phyloP scores from a whole-genome alignment of 2,113 vertebrate genomes.

The Steatornis caripensis region DNA sequence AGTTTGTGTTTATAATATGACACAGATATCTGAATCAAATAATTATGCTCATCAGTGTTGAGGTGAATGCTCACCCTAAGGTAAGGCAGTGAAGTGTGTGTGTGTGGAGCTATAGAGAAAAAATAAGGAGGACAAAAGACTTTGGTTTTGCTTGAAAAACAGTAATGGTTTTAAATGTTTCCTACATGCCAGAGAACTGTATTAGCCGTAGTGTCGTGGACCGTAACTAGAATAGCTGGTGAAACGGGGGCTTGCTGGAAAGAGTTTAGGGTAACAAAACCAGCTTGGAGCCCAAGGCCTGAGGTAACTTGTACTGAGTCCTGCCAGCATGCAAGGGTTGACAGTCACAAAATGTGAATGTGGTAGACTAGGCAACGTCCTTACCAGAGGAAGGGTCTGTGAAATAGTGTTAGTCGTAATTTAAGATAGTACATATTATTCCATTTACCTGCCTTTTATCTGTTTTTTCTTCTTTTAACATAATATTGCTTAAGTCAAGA shows the following conservation, averaged over 20 bases:
- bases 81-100: background rate
- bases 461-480: background rate
- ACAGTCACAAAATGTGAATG: background rate
- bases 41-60: background rate
- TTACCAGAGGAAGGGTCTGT: background rate
- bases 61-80: background rate
- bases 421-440: background rate
- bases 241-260: background rate
- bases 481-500: background rate
- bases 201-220: background rate
- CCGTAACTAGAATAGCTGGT: background rate
- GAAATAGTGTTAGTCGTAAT: background rate
- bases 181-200: background rate
- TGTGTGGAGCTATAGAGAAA: background rate
- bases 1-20: background rate
- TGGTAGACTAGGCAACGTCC: background rate
- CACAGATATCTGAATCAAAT: background rate
- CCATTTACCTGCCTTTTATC: background rate
- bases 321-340: background rate
- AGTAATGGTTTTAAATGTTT: background rate
- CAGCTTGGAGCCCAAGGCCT: background rate
- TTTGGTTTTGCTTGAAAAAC: background rate
- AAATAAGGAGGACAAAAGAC: background rate
- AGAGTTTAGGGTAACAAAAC: background rate
- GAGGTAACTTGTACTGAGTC: background rate